These are phyloP conservation scores for Schizotus pectinicornis DNA, from an alignment of 2,888 invertebrate species.

Conservation along the genomic window DNA sequence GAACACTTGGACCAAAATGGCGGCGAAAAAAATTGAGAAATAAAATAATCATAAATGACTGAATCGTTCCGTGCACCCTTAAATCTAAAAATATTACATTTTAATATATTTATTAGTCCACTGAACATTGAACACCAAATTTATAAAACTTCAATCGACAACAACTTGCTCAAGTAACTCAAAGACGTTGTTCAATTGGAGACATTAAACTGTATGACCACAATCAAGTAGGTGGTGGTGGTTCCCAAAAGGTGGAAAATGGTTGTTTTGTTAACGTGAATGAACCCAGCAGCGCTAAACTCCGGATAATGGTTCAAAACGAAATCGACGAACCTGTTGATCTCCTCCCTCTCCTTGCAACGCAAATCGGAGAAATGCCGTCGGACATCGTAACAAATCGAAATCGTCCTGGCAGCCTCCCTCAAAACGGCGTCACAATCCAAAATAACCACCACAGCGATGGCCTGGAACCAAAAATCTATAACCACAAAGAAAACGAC, in stretches of 20 bases:
- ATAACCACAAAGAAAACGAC: background rate
- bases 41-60: no score
- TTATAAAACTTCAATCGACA: no score
- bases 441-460: background rate
- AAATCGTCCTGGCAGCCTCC: background rate
- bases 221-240: conserved; percentile 4
- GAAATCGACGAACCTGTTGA: background rate
- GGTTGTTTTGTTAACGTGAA: conserved; percentile 1
- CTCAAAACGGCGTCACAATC: background rate
- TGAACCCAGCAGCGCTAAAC: background rate
- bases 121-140: no score
- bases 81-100: no score
- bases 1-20: no score
- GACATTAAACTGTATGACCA: conserved; percentile 1
- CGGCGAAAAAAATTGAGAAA: no score
- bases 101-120: no score
- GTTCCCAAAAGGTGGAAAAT: conserved; percentile 3
- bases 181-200: no score
- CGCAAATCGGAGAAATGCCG: background rate
- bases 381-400: conserved; percentile 2
- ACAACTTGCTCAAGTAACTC: no score
- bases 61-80: no score
- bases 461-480: background rate
- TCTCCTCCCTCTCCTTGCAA: conserved; percentile 1
- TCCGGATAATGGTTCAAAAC: background rate